A percentile compares a stretch with the other conserved stretches of the same genome.
Evolutionary conservation across 2,888 invertebrate species (phyloP).

Genomic region (Lysandra coridon): DNA sequence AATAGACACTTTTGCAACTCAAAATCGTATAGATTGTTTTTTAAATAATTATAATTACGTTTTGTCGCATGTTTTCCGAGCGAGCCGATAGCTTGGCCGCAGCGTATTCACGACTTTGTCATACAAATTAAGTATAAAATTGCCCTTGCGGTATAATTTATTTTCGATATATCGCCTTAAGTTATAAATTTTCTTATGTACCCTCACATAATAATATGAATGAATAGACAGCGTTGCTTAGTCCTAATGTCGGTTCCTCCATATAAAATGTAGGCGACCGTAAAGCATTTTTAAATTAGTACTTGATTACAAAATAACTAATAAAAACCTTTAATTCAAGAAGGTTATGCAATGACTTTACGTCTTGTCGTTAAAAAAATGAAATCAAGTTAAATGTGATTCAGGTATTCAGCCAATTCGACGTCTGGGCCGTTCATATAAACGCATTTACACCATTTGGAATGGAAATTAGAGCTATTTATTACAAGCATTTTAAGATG

Average conservation of each 20-base stretch:
- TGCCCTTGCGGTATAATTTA: too few relatives aligned
- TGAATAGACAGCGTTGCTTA: neutral
- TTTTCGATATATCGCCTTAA: neutral
- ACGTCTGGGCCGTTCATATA: neutral
- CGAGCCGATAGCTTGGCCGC: too few relatives aligned
- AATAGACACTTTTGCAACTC: too few relatives aligned
- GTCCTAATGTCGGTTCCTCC: constrained; percentile 18
- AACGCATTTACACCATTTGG: too few relatives aligned
- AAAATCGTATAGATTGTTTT: too few relatives aligned
- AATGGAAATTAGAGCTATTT: too few relatives aligned
- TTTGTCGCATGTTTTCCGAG: too few relatives aligned
- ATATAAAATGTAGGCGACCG: neutral
- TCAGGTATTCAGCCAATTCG: neutral
- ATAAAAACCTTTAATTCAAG: neutral
- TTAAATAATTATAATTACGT: too few relatives aligned
- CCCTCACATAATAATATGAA: neutral
- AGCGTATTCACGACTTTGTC: too few relatives aligned
- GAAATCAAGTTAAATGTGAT: neutral
- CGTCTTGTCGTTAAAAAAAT: neutral
- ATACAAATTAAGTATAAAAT: too few relatives aligned
- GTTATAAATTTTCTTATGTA: neutral
- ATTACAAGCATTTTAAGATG: neutral
- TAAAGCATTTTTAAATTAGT: neutral
- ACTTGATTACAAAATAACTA: neutral
- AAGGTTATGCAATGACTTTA: too few relatives aligned